Evolutionary conservation across 2,113 vertebrate genomes (phyloP).

Genomic region (Macroglossus sobrinus): DNA sequence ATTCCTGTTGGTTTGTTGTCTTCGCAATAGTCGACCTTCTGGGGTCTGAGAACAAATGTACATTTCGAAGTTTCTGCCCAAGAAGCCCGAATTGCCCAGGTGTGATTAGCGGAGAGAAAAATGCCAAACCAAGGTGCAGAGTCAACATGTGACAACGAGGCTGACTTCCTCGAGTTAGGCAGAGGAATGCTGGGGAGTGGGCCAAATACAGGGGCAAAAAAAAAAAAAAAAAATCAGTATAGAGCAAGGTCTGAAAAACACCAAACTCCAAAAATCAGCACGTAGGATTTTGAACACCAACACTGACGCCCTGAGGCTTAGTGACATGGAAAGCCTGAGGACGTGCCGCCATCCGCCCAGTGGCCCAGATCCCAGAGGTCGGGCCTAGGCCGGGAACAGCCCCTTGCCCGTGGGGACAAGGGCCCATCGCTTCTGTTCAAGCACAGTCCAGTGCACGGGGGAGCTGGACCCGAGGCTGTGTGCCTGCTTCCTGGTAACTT

Average conservation of each 20-base stretch:
- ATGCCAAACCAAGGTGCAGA: background rate
- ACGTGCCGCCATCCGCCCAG: too few relatives aligned
- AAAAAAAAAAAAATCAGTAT: background rate
- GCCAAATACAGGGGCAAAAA: background rate
- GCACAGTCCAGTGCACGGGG: background rate
- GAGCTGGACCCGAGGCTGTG: accelerated
- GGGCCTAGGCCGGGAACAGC: background rate
- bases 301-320: background rate
- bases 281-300: background rate
- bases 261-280: background rate
- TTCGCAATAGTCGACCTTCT: background rate
- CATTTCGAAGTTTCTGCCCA: background rate
- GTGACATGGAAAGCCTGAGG: accelerated
- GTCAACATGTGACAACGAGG: background rate
- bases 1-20: background rate
- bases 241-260: background rate
- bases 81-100: background rate
- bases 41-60: background rate
- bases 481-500: background rate
- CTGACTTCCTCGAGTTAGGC: background rate
- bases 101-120: background rate
- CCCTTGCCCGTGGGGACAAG: accelerated
- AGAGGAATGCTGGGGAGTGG: accelerated
- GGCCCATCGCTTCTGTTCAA: background rate
- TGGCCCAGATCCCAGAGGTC: background rate